Evolutionary conservation across 2,888 invertebrate species (phyloP), one percentile per base, ranked within the genome.

Genomic region (Papilio demoleus): DNA sequence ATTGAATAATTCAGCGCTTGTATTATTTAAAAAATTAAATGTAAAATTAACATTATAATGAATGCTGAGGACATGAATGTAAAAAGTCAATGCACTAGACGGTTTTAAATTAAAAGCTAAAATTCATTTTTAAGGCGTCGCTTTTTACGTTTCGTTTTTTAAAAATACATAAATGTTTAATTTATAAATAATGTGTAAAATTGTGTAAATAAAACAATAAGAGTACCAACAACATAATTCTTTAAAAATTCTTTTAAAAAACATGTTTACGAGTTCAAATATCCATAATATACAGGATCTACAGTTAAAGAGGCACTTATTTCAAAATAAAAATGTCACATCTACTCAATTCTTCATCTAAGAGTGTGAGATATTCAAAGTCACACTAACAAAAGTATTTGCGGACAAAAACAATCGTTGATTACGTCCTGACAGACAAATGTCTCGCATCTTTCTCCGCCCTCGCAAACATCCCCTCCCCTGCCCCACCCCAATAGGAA

Each of bases 401-500:
- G 53, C 17, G 53, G 53, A 56, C 53, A 61, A 67, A 61, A 67
- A 61, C 67, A 53, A 19, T 72, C 67, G 71, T 76, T 75, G 78
- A 77, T 78, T 76, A 73, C 73, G 72, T 67, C 76, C 71, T 74
- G 72, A 75, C 73, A 78, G 84, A 87, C 80, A 82, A 87, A 87
- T 86, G 86, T 73, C 72, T 68, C 73, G 71, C 78, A 85, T 86
- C 79, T 81, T 74, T 84, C 83, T 80, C 75, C 72, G 64, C 71
- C 74, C 71, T 56, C 58, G 62, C 58, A 65, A 69, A 72, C 72
- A 70, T 62, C 64, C 63, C 65, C 65, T 47, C 60, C 65, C 65
- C 60, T 38, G 38, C 40, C 22, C 65, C 17, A 17, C 53, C 74
- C 76, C 72, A 81, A 80, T 81, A 73, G 76, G 78, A 79, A 77